Percentiles rank a stretch among this genome's conserved stretches.
phyloP scores from a whole-genome alignment of 2,888 invertebrate genomes.

The Mesoligia furuncula region DNA sequence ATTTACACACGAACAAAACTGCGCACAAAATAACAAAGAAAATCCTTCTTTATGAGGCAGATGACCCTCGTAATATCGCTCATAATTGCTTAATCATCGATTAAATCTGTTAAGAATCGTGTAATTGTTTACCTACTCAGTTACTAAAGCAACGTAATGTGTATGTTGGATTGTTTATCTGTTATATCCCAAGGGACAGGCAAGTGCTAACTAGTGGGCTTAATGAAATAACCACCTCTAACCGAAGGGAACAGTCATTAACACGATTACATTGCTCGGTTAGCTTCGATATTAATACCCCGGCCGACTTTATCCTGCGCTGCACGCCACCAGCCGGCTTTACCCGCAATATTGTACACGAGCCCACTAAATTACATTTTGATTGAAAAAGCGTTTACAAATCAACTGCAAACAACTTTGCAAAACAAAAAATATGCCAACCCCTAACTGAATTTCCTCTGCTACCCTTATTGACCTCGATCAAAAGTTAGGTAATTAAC shows the following conservation, averaged over 20 bases:
- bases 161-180: slow-evolving; percentile 16
- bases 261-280: slow-evolving; percentile 58
- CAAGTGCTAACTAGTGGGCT: slow-evolving; percentile 37
- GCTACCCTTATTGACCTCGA: slow-evolving; percentile 46
- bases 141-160: background rate
- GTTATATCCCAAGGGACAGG: slow-evolving; percentile 22
- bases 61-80: background rate
- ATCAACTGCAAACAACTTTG: slow-evolving; percentile 28
- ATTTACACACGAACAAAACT: background rate
- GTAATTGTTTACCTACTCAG: background rate
- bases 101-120: background rate
- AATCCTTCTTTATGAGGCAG: background rate
- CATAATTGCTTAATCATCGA: background rate
- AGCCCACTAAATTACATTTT: slow-evolving; percentile 49
- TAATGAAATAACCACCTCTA: slow-evolving; percentile 65
- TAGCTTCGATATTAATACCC: slow-evolving; percentile 47
- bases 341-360: slow-evolving; percentile 25
- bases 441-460: slow-evolving; percentile 29
- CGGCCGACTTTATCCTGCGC: slow-evolving; percentile 24
- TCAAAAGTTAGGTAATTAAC: slow-evolving; percentile 58
- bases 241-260: slow-evolving; percentile 62
- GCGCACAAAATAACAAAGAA: background rate
- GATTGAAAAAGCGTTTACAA: slow-evolving; percentile 46
- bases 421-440: slow-evolving; percentile 37
- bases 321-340: slow-evolving; percentile 35